Base-by-base conservation (phyloP, 2,797 vertebrate genomes). In the Sebastes matsubarae region DNA sequence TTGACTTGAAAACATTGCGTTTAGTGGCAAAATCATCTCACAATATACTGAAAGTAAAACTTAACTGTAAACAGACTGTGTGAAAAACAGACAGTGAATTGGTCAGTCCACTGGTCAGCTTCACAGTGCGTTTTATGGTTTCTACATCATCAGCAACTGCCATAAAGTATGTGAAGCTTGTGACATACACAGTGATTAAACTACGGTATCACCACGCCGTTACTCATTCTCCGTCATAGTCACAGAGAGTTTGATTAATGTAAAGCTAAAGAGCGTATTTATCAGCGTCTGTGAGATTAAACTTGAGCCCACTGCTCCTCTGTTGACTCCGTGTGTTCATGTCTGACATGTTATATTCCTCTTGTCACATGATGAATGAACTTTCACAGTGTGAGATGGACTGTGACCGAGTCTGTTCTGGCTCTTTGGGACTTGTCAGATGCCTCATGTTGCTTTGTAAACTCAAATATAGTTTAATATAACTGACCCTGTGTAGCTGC, bases 221-320 rank as follows among this genome's bases (percentile, higher is more conserved):
- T 72, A 61, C 24, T 83, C 59, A 75, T 10, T 20, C 13, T 29
- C 18, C 6, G 18, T 77, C 65, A 42, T 6, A 4, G 36, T 73
- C 59, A 38, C 4, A 5, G 25, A 61, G 46, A 32, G 22, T 25
- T 50, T 68, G 14, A 82, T 72, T 69, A 2, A 75, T 68, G 32
- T 20, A 14, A 52, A 27, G 14, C 20, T 36, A 9, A 22, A 54
- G 20, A 5, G 22, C 27, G 8, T 3, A 68, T 80, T n/a, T 2
- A 36, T 80, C 80, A 34, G 38, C 13, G 18, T 73, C 67, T 22
- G 6, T 3, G 32, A 78, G 67, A 80, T 69, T 30, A 66, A 75
- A 65, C 46, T 8, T 52, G 61, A 75, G 24, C 8, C 18, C 57
- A 3, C 30, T 9, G 73, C 76, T 58, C 65, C 58, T 32, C 58